These are phyloP conservation scores for Malaclemys terrapin DNA, from an alignment of 2,113 vertebrate species.

Conservation along the genomic window DNA sequence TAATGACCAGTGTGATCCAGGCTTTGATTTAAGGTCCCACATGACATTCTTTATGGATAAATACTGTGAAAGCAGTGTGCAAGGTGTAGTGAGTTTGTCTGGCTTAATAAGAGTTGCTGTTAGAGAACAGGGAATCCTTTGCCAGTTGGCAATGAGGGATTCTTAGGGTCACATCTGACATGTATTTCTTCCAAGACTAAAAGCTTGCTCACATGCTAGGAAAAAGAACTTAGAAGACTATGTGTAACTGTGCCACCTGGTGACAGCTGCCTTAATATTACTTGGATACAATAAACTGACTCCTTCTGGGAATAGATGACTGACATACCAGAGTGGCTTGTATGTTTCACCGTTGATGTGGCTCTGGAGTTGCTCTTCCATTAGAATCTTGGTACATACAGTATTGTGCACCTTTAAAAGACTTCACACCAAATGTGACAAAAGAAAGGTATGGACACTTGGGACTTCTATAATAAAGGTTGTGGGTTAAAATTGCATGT, in stretches of 20 bases:
- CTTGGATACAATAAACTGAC: background rate
- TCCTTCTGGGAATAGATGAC: slow-evolving; percentile 7
- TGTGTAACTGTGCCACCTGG: background rate
- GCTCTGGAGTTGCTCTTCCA: background rate
- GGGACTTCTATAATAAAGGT: background rate
- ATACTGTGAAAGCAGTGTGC: background rate
- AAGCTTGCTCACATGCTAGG: background rate
- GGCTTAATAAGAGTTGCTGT: background rate
- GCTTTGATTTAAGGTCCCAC: background rate
- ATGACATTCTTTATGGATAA: background rate
- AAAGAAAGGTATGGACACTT: background rate
- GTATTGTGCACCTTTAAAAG: background rate
- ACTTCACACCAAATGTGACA: rapidly evolving
- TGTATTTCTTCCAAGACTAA: background rate
- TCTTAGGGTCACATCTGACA: background rate
- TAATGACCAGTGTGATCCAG: background rate
- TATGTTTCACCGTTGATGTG: background rate
- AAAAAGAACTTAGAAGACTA: background rate
- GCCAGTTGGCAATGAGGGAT: background rate
- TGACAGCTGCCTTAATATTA: background rate
- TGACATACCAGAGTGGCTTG: background rate
- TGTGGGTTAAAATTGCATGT: background rate
- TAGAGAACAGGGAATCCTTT: background rate
- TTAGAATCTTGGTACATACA: background rate
- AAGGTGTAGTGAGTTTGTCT: background rate